These are phyloP conservation scores for Drosophila melanosoma DNA, from an alignment of 2,888 invertebrate genomes.

Conservation along the genomic window DNA sequence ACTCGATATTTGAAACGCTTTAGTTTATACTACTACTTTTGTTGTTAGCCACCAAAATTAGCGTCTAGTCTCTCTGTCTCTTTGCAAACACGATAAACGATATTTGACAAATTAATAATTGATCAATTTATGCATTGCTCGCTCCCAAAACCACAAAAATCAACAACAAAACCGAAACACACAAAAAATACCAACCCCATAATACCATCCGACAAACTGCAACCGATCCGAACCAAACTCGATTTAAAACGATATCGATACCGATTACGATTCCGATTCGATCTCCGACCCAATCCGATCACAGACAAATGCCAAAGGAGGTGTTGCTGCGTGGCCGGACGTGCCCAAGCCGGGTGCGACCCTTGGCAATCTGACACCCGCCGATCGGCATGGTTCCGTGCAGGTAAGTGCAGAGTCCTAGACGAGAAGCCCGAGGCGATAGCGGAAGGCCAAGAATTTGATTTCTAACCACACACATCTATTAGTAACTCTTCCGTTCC, in stretches of 20 bases:
- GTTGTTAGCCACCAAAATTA: constrained; percentile 46
- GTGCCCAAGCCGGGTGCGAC: constrained; percentile 92
- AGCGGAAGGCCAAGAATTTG: constrained; percentile 34
- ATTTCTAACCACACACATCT: constrained; percentile 29
- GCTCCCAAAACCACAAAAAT: constrained; percentile 19
- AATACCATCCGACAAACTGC: constrained; percentile 43
- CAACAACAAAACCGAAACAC: background rate
- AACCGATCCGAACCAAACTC: constrained; percentile 17
- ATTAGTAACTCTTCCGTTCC: constrained; percentile 15
- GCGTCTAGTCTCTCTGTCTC: constrained; percentile 42
- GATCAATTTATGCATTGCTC: constrained; percentile 61
- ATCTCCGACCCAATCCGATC: constrained; percentile 41
- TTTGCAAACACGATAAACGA: constrained; percentile 32
- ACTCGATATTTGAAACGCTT: constrained; percentile 43
- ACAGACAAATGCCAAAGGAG: constrained; percentile 88
- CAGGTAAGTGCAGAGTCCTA: constrained; percentile 89
- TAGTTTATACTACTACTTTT: constrained; percentile 36
- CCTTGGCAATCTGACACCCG: constrained; percentile 95
- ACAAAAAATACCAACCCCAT: constrained; percentile 19
- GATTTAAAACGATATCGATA: constrained; percentile 6
- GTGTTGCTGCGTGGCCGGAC: constrained; percentile 93
- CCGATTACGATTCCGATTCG: constrained; percentile 22
- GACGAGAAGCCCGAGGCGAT: constrained; percentile 34
- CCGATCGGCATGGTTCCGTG: constrained; percentile 98
- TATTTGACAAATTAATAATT: constrained; percentile 48